Evolutionary conservation across 2,888 invertebrate genomes (phyloP).

Genomic region (Antitype chi): DNA sequence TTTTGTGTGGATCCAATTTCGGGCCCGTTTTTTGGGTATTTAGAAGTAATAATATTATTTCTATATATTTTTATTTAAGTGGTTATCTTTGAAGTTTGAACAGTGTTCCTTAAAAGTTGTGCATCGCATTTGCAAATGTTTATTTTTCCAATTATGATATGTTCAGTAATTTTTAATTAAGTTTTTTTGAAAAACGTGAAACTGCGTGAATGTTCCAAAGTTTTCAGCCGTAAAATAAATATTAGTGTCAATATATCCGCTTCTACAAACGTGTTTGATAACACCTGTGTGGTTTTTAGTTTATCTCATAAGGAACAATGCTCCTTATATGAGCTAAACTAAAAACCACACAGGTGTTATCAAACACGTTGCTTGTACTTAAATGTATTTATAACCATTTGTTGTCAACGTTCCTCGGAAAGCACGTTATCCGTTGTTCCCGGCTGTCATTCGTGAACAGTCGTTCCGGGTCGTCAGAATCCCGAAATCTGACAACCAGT

Average conservation of each 20-base stretch:
- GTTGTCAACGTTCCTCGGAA: too few relatives aligned
- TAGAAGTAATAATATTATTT: background rate
- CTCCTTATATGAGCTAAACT: too few relatives aligned
- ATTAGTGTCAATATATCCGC: constrained; percentile 26
- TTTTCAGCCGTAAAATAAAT: constrained; percentile 8
- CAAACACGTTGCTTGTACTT: background rate
- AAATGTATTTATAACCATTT: background rate
- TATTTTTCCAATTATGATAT: background rate
- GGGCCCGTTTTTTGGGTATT: background rate
- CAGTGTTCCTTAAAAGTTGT: background rate
- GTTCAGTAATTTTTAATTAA: background rate
- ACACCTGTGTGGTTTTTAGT: background rate
- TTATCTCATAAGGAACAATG: background rate
- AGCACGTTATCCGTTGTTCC: too few relatives aligned
- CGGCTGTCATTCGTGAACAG: too few relatives aligned
- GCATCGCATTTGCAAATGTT: constrained; percentile 8
- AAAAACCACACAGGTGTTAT: too few relatives aligned
- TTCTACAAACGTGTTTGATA: background rate
- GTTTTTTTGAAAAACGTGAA: background rate
- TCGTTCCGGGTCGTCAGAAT: too few relatives aligned
- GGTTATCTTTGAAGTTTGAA: background rate
- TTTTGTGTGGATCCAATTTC: background rate
- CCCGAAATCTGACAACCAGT: too few relatives aligned
- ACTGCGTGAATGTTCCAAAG: background rate
- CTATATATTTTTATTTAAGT: background rate